A percentile compares a stretch with the other conserved stretches of the same genome.
Conservation (phyloP, 2,113 vertebrate genomes). For the Sebastes schlegelii region DNA sequence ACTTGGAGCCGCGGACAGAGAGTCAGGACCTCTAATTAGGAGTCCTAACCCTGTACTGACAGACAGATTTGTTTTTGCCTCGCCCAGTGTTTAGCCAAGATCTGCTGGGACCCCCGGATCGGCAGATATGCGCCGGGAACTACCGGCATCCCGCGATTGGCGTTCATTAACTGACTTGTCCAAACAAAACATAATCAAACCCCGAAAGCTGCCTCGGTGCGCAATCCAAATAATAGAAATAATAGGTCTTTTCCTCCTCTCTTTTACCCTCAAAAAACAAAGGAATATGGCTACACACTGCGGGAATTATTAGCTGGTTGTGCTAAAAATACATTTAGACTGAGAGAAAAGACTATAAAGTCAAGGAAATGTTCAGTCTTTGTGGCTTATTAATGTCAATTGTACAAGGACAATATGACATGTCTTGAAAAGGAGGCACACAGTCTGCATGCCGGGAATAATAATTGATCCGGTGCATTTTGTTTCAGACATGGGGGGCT, state of each 20-base stretch:
- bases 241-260: conserved; percentile 76
- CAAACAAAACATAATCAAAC: conserved; percentile 88
- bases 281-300: conserved; percentile 45
- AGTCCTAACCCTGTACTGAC: conserved; percentile 83
- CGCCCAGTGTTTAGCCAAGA: conserved; percentile 84
- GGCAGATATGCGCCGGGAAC: conserved; percentile 85
- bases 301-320: conserved; percentile 58
- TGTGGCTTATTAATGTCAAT: conserved; percentile 4
- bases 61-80: conserved; percentile 86
- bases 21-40: conserved; percentile 78
- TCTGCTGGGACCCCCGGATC: conserved; percentile 84
- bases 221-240: conserved; percentile 80
- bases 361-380: neutral
- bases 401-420: conserved; percentile 25
- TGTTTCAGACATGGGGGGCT: conserved; percentile 48
- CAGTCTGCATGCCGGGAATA: conserved; percentile 44
- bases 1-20: conserved; percentile 81
- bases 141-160: conserved; percentile 82
- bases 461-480: conserved; percentile 65
- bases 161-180: conserved; percentile 90
- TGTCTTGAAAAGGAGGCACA: conserved; percentile 18
- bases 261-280: conserved; percentile 54
- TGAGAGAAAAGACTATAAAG: conserved; percentile 6
- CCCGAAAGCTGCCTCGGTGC: conserved; percentile 63
- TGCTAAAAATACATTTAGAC: conserved; percentile 42